phyloP scores from a whole-genome alignment of 2,113 vertebrate species.

The Amphiprion ocellaris region DNA sequence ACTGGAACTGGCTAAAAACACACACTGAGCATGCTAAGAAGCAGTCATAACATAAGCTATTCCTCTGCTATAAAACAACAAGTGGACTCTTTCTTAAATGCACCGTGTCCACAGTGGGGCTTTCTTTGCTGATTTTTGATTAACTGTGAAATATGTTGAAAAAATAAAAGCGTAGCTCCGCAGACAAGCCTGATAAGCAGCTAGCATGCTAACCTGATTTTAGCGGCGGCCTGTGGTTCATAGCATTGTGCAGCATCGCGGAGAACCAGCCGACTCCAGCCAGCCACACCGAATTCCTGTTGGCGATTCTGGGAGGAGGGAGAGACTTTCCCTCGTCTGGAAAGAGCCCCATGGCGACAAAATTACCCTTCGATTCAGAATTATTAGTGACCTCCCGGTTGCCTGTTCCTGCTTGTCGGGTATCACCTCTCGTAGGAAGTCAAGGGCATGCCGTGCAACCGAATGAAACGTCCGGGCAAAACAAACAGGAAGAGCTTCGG shows the following conservation, averaged over 20 bases:
- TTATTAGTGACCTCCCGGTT: constrained; percentile 4
- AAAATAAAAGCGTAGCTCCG: neutral
- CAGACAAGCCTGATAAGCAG: neutral
- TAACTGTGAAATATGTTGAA: too few species aligned
- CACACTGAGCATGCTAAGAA: too few species aligned
- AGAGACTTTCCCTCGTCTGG: constrained; percentile 84
- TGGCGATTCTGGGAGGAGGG: constrained; percentile 85
- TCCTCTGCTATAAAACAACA: too few species aligned
- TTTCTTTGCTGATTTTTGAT: too few species aligned
- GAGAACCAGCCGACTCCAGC: constrained; percentile 74
- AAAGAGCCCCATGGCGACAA: constrained; percentile 79
- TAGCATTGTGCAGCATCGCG: constrained; percentile 82
- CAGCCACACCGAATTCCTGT: constrained; percentile 82
- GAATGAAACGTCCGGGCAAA: constrained; percentile 30
- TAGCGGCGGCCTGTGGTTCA: constrained; percentile 80
- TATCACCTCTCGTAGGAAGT: constrained; percentile 74
- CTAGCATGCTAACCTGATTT: constrained; percentile 78
- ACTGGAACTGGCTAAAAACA: too few species aligned
- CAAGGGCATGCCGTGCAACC: constrained; percentile 70
- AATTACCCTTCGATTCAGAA: neutral
- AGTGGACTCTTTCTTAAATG: too few species aligned
- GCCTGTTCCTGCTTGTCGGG: neutral
- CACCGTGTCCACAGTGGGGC: too few species aligned
- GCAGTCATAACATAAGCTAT: too few species aligned
- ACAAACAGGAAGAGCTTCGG: neutral